Percentiles rank a stretch among this genome's conserved stretches.
Evolutionary conservation across 2,888 invertebrate species (phyloP).

Genomic region (Mechanitis mazaeus): DNA sequence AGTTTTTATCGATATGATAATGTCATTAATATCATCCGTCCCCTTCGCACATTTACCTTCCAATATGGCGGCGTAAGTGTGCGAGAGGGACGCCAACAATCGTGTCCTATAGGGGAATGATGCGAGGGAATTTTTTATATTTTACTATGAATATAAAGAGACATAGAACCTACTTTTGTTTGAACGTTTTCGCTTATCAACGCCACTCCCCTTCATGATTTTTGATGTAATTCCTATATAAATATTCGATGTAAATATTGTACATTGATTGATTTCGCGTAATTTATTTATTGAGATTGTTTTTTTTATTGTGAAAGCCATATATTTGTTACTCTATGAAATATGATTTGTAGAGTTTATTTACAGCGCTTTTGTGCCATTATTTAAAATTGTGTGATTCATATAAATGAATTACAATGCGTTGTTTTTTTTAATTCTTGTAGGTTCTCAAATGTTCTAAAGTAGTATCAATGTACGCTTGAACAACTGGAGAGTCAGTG

Average conservation of each 20-base stretch:
- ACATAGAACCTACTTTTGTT: conserved; percentile 63
- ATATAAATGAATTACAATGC: conserved; percentile 37
- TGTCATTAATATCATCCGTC: conserved; percentile 54
- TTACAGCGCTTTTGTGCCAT: conserved; percentile 39
- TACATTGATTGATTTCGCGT: conserved; percentile 64
- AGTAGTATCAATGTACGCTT: conserved; percentile 75
- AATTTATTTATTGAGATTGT: conserved; percentile 72
- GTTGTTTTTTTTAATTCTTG: conserved; percentile 43
- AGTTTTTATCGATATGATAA: conserved; percentile 70
- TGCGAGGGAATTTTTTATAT: conserved; percentile 71
- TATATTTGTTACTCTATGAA: conserved; percentile 63
- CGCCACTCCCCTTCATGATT: conserved; percentile 61
- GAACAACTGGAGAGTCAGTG: conserved; percentile 43
- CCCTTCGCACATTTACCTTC: conserved; percentile 40
- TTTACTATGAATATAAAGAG: conserved; percentile 73
- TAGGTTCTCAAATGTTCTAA: conserved; percentile 70
- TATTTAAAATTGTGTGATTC: conserved; percentile 52
- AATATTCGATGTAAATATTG: conserved; percentile 75
- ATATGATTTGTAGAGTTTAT: conserved; percentile 40
- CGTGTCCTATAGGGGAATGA: conserved; percentile 73
- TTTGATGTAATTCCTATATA: conserved; percentile 51
- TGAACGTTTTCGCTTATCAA: conserved; percentile 52
- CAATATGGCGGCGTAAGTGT: conserved; percentile 31
- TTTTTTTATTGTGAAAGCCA: conserved; percentile 59
- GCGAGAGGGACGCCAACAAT: conserved; percentile 45